Evolutionary conservation across 2,113 vertebrate genomes (phyloP), one percentile per base, ranked within the genome.

Genomic region (Amazona guildingii): DNA sequence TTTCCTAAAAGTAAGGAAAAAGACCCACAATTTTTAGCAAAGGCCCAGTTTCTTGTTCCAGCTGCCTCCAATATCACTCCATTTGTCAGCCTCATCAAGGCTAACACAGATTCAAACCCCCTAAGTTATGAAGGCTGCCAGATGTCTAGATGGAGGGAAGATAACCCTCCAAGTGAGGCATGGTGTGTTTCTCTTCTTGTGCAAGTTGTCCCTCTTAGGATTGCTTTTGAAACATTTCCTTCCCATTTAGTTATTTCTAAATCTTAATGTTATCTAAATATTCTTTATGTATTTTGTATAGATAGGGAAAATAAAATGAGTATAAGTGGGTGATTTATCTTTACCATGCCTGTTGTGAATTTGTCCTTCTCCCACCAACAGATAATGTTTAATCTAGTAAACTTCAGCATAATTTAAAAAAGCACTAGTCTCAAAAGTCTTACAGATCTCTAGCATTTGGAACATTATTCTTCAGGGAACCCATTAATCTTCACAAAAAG

Each of bases 401-500:
- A 94, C 48, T 88, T 10, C 9, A 57, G 35, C 79, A 80, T 85
- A 93, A 95, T 88, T 93, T 81, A 82, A 89, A 95, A 90, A 8
- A 93, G 80, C 37, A 31, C 17, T 66, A 12, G 21, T 88, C 92
- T 97, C 95, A 76, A 41, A 91, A 91, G 88, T 61, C 79, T 88
- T 91, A 48, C 75, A 87, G 29, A 69, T 87, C 74, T 92, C 77
- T 28, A 86, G 86, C 66, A 94, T 70, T 93, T 86, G 35, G 74
- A 91, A 92, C 68, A 57, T 81, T 95, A 94, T 78, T 85, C 95
- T 93, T 83, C 64, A 92, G 95, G 93, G 93, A 96, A 75, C 76
- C 82, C 79, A 95, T 96, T 96, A 95, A 96, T 94, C 91, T 93
- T 96, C 92, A 95, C 83, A 92, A 92, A 97, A 90, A 88, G 78